phyloP scores from a whole-genome alignment of 1,140 invertebrate species.

The Dendrolimus punctatus region DNA sequence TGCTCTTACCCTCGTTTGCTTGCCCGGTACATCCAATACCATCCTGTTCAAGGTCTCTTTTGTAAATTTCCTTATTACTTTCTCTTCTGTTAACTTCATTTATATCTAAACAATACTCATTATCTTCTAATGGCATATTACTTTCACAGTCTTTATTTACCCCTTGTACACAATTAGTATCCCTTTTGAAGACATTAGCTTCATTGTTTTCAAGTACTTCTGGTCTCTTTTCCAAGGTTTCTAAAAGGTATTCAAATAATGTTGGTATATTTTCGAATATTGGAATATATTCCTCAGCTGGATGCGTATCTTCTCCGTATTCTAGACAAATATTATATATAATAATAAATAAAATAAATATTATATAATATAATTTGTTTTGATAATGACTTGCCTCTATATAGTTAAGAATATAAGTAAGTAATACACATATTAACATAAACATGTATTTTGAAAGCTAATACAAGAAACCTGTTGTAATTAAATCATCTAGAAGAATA shows the following conservation, averaged over 20 bases:
- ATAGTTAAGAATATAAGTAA: no score
- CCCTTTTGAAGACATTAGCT: slow-evolving; percentile 15
- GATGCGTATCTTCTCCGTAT: slow-evolving; percentile 1
- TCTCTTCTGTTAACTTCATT: background rate
- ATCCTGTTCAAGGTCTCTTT: no score
- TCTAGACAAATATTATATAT: slow-evolving; percentile 7
- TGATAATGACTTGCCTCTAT: no score
- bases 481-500: no score
- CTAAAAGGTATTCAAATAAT: slow-evolving; percentile 30
- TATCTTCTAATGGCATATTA: background rate
- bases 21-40: no score
- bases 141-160: slow-evolving; percentile 3
- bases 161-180: slow-evolving; percentile 4
- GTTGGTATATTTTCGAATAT: slow-evolving; percentile 29
- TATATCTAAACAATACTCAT: background rate
- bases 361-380: no score
- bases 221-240: slow-evolving; percentile 23
- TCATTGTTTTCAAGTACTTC: slow-evolving; percentile 36
- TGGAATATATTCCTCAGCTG: slow-evolving; percentile 19
- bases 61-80: background rate
- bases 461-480: no score
- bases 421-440: no score
- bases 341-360: no score
- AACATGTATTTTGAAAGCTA: no score
- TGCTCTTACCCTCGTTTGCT: no score